Percentiles rank a stretch among this genome's conserved stretches.
Conservation (phyloP, 2,797 vertebrate genomes). For the Xiphophorus birchmanni region DNA sequence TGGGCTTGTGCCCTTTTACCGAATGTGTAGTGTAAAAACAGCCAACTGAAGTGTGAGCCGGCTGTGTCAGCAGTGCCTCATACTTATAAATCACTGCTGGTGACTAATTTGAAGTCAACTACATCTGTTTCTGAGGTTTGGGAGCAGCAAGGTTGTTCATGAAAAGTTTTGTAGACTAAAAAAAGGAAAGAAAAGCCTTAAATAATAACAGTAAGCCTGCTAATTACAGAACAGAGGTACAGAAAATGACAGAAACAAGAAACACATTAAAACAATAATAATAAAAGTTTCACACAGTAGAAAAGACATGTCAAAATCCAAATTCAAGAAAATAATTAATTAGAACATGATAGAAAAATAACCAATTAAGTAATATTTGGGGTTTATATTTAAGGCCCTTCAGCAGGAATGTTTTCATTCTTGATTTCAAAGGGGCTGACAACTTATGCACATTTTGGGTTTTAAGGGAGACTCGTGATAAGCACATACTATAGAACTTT, state of each 20-base stretch:
- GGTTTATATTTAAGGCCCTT: not conserved
- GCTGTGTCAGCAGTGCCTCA: not conserved
- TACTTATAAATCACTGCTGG: slow-evolving; percentile 29
- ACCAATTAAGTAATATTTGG: not conserved
- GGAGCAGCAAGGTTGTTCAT: not conserved
- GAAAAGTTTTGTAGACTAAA: not conserved
- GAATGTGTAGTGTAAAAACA: slow-evolving; percentile 17
- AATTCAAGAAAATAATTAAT: not conserved
- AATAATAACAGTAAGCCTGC: not conserved
- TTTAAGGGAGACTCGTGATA: not conserved
- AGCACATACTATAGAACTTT: no score
- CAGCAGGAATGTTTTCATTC: not conserved
- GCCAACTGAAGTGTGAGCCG: slow-evolving; percentile 19
- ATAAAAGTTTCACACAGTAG: not conserved
- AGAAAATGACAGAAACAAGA: not conserved
- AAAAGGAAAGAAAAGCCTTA: no score
- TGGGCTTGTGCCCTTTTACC: slow-evolving; percentile 25
- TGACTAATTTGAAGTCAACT: slow-evolving; percentile 9
- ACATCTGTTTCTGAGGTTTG: slow-evolving; percentile 6
- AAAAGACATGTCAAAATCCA: not conserved
- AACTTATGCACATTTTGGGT: not conserved
- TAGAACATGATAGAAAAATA: not conserved
- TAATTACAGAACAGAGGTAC: not conserved
- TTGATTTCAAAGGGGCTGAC: not conserved
- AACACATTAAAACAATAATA: not conserved